Percentiles rank a stretch among this genome's conserved stretches.
Conservation (phyloP, 2,888 invertebrate species). For the Elaeidobius kamerunicus region DNA sequence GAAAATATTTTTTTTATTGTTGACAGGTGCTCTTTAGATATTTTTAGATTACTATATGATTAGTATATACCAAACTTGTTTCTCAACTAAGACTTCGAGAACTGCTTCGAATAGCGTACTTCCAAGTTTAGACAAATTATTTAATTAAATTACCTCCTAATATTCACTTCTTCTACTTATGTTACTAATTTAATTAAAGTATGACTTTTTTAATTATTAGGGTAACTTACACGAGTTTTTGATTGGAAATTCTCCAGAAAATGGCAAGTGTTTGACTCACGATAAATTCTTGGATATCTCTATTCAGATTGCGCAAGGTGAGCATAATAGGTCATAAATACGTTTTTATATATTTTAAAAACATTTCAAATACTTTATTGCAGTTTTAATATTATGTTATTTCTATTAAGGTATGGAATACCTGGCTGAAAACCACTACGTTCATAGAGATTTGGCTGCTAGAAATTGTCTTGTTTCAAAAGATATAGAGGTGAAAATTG, state of each 20-base stretch:
- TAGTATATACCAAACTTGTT: no score
- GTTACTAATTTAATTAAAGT: no score
- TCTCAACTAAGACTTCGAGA: no score
- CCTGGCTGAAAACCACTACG: conserved; percentile 87
- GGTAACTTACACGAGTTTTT: conserved; percentile 97
- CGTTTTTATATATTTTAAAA: not conserved
- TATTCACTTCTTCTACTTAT: no score
- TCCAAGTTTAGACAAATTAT: no score
- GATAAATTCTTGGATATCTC: conserved; percentile 88
- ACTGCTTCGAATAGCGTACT: no score
- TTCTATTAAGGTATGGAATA: conserved; percentile 82
- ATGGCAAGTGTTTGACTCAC: conserved; percentile 73
- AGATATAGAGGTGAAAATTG: conserved; percentile 92
- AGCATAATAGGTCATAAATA: not conserved
- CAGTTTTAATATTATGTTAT: no score
- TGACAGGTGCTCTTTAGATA: no score
- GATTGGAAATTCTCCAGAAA: conserved; percentile 84
- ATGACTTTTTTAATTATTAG: conserved; percentile 50
- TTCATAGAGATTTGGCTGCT: conserved; percentile 94
- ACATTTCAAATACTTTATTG: no score
- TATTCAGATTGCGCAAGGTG: conserved; percentile 75
- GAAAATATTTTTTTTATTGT: no score
- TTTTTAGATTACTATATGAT: no score
- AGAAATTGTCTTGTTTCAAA: conserved; percentile 96
- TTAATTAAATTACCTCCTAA: no score